Evolutionary conservation across 35 echinoderm and acorn worm genomes (phyloP).

Genomic region (Diadema setosum): DNA sequence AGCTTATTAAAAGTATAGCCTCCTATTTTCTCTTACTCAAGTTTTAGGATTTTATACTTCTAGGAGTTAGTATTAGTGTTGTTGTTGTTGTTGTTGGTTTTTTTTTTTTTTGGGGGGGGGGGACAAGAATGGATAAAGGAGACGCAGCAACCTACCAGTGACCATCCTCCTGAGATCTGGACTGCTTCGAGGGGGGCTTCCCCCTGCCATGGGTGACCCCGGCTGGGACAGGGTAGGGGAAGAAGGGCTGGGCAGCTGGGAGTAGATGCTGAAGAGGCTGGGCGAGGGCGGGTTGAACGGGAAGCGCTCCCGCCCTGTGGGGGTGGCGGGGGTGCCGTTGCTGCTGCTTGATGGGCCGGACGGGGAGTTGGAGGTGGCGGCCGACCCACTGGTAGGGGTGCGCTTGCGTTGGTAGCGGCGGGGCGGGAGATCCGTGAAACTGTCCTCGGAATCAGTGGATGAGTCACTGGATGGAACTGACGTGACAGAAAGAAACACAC

Average conservation of each 20-base stretch:
- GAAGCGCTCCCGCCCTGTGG: neutral
- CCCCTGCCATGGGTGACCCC: neutral
- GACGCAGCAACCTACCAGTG: neutral
- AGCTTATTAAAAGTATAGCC: no score
- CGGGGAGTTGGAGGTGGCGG: neutral
- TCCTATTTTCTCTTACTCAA: no score
- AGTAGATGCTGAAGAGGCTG: conserved; percentile 45
- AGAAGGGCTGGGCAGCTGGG: conserved; percentile 35
- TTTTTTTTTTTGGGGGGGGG: no score
- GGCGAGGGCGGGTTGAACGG: conserved; percentile 46
- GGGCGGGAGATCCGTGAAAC: conserved; percentile 24
- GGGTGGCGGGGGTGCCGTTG: neutral
- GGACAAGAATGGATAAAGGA: no score
- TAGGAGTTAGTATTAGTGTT: no score
- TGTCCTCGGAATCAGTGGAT: conserved; percentile 36
- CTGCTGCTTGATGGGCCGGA: neutral
- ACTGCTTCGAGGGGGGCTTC: neutral
- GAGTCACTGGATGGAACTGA: conserved; percentile 24
- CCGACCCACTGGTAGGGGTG: neutral
- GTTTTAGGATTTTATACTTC: no score
- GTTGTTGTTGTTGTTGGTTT: no score
- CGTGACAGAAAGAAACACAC: neutral
- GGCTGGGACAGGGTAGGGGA: neutral
- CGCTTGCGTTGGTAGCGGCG: conserved; percentile 17
- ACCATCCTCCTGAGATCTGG: conserved; percentile 9